Base-by-base conservation (phyloP, 2,888 invertebrate genomes). In the Eustalomyia histrio region DNA sequence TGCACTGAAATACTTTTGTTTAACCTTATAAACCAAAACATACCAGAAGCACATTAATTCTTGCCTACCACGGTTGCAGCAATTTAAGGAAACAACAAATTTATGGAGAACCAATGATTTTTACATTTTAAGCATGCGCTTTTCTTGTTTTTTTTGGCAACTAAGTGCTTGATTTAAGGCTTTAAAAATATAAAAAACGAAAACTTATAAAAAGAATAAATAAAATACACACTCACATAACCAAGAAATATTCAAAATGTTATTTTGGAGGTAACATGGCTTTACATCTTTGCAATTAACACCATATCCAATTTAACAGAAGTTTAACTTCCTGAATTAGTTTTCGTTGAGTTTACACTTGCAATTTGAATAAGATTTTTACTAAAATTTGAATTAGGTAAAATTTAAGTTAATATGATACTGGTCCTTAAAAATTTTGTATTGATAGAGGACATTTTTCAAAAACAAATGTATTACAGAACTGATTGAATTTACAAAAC, bases 11-110 rank as follows among this genome's bases (percentile, higher is more conserved):
- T 60, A 18, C 17, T 43, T 61, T 14, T 43, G 21, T 61, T 61
- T 60, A 18, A 60, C 60, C 60, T 18, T 60, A 18, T 43, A 61
- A 21, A 60, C 60, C 39, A 60, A 60, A 39, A 14, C 6, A 39
- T 60, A 14, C 60, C 35, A 18, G 1, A 8, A 60, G 17, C 39
- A n/a, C 60, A 60, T 60, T 33, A 29, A 29, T 57, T 17, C 16
- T 58, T 17, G 16, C 17, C 17, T 58, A 58, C 16, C 17, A 58
- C 33, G 33, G 16, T 33, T 33, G 17, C 35, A 60, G 12, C 35
- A 61, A 21, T 39, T 43, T 24, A n/a, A 61, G 9, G 43, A 1
- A 39, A 21, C 14, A 21, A 2, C 21, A 17, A 39, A 39, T 17
- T 39, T 60, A 18, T 21, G 9, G 21, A 43, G 14, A 21, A 43